Evolutionary conservation across 1,140 invertebrate species (phyloP), one percentile per base, ranked within the genome.

Genomic region (Drosophila navojoa): DNA sequence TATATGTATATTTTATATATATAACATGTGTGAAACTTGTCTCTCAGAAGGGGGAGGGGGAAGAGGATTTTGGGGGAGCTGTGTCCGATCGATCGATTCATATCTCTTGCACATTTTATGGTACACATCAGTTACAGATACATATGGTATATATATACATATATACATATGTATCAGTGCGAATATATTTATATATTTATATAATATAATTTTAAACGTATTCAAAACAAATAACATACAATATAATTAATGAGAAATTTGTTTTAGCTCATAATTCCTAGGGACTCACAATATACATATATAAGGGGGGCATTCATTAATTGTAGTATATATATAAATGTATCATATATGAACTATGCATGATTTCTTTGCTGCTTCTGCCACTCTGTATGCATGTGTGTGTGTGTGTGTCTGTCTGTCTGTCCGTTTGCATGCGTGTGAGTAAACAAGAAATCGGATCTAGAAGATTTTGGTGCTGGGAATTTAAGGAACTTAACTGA

Each of bases 11-110:
- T 71, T 68, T 63, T 61, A 76, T 70, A 81, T 85, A 80, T 85
- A 80, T 86, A 86, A 85, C 81, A 86, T 81, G 81, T 81, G 81
- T 85, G 77, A 81, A 79, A 71, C 50, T 63, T 75, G 27, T 60
- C 70, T 45, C 52, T 63, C 58, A 57, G 49, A 19, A 19, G 19
- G 19, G 29, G 22, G 22, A 29, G 3, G n/a, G 0, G 42, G 4
- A 1, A 42, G 40, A 2, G n/a, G 42, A 7, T 6, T 44, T 7
- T 15, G 16, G 16, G 11, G 10, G 35, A 7, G 11, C 1, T 38
- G 11, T 38, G 32, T 32, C 6, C 35, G 6, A 38, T 38, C 35
- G 11, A 38, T 38, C 10, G 35, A 13, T 38, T 66, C 49, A 49
- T 38, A 25, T 78, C 71, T 80, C 70, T 87, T 81, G 81, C 85